These are phyloP conservation scores for Hoplostethus atlanticus DNA, from an alignment of 2,797 vertebrate species.

Conservation along the genomic window DNA sequence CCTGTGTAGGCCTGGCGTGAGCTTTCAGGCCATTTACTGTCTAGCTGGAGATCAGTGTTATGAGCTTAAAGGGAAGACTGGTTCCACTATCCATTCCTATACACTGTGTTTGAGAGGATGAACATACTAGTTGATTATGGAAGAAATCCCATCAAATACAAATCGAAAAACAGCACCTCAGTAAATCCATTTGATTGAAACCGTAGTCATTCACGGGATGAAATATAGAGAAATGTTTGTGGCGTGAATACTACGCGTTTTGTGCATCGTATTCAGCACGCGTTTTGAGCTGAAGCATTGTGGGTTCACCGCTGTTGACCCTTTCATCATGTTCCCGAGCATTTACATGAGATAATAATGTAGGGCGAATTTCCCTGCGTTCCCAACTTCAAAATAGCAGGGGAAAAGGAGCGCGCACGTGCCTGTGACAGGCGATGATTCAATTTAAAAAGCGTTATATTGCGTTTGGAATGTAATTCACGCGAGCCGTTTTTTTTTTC, in stretches of 20 bases:
- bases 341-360: slow-evolving; percentile 74
- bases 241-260: slow-evolving; percentile 27
- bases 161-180: slow-evolving; percentile 16
- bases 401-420: slow-evolving; percentile 39
- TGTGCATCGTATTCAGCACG: slow-evolving; percentile 34
- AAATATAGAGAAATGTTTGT: slow-evolving; percentile 21
- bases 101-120: background rate
- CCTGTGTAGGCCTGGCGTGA: background rate
- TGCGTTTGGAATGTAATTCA: slow-evolving; percentile 76
- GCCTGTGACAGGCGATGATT: slow-evolving; percentile 74
- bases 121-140: slow-evolving; percentile 4
- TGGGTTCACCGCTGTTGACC: slow-evolving; percentile 59
- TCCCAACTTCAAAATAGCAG: slow-evolving; percentile 56
- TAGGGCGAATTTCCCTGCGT: slow-evolving; percentile 57
- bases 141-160: slow-evolving; percentile 28
- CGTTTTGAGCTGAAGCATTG: slow-evolving; percentile 55
- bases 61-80: background rate
- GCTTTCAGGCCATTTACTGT: slow-evolving; percentile 10
- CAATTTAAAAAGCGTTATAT: slow-evolving; percentile 72
- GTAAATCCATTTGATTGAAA: slow-evolving; percentile 49
- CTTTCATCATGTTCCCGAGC: slow-evolving; percentile 67
- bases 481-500: slow-evolving; percentile 37
- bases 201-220: slow-evolving; percentile 24
- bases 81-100: background rate
- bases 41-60: no score